Evolutionary conservation across 53 echinoderm and acorn worm species (phyloP).

Genomic region (Paracentrotus lividus): DNA sequence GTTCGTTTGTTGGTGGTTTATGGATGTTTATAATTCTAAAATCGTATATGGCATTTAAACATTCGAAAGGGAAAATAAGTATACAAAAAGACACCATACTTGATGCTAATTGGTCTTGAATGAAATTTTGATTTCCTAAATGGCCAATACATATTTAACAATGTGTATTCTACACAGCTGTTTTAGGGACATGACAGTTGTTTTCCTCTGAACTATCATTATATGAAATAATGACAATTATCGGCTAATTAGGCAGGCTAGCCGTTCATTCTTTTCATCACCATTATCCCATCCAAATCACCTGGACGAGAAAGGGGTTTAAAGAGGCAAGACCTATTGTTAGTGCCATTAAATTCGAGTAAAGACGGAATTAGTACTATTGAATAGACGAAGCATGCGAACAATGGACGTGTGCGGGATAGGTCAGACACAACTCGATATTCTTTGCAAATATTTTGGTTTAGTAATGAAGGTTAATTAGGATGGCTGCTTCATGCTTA

Average conservation of each 20-base stretch:
- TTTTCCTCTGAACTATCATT: background rate
- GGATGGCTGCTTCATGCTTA: slow-evolving; percentile 46
- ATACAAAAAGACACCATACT: background rate
- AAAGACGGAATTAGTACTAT: slow-evolving; percentile 28
- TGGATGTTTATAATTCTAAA: background rate
- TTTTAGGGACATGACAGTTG: background rate
- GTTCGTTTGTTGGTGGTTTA: background rate
- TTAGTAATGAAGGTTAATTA: slow-evolving; percentile 51
- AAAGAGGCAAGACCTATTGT: background rate
- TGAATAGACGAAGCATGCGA: background rate
- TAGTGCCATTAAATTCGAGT: background rate
- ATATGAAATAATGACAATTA: background rate
- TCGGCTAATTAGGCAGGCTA: slow-evolving; percentile 64
- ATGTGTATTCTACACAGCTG: background rate
- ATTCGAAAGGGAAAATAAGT: no score
- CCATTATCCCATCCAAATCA: slow-evolving; percentile 39
- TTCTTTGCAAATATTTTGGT: slow-evolving; percentile 10
- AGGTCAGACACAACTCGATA: slow-evolving; percentile 16
- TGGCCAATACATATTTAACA: background rate
- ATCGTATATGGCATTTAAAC: no score
- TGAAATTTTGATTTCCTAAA: no score
- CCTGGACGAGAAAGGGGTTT: slow-evolving; percentile 52
- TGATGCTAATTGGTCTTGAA: no score
- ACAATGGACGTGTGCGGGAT: slow-evolving; percentile 56
- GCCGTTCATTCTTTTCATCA: slow-evolving; percentile 34